Evolutionary conservation across 2,113 vertebrate species (phyloP).

Genomic region (Amblyornis subalaris): DNA sequence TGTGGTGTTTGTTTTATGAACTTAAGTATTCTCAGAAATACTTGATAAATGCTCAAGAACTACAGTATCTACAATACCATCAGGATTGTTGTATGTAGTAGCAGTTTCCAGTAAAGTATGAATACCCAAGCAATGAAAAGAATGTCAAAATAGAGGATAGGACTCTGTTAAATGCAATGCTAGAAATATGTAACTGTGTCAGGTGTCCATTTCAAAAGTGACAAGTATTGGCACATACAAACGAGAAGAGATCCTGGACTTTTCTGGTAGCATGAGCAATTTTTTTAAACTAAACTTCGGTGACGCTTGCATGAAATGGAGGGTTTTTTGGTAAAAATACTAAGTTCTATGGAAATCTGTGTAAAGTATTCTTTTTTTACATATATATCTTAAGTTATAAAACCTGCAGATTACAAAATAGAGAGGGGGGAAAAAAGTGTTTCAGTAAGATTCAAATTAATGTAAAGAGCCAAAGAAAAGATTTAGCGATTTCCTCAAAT

Average conservation of each 20-base stretch:
- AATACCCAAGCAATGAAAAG: neutral
- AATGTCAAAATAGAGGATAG: neutral
- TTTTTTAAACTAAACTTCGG: neutral
- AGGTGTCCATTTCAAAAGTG: neutral
- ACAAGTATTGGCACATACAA: accelerated
- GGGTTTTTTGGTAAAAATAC: neutral
- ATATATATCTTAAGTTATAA: neutral
- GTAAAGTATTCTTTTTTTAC: accelerated
- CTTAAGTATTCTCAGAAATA: neutral
- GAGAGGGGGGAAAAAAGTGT: accelerated
- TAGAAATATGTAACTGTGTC: accelerated
- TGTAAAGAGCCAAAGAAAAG: neutral
- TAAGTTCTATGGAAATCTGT: neutral
- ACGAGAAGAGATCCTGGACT: neutral
- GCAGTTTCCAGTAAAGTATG: neutral
- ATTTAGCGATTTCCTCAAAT: neutral
- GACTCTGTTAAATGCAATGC: neutral
- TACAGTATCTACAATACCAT: neutral
- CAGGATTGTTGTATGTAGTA: neutral
- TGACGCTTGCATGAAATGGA: accelerated
- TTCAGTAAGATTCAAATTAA: neutral
- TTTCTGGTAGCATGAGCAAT: neutral
- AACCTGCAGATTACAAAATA: neutral
- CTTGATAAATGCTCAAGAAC: neutral
- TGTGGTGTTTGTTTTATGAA: neutral